phyloP scores from a whole-genome alignment of 64 coral and sea anemone species.

The Acropora tenuis region DNA sequence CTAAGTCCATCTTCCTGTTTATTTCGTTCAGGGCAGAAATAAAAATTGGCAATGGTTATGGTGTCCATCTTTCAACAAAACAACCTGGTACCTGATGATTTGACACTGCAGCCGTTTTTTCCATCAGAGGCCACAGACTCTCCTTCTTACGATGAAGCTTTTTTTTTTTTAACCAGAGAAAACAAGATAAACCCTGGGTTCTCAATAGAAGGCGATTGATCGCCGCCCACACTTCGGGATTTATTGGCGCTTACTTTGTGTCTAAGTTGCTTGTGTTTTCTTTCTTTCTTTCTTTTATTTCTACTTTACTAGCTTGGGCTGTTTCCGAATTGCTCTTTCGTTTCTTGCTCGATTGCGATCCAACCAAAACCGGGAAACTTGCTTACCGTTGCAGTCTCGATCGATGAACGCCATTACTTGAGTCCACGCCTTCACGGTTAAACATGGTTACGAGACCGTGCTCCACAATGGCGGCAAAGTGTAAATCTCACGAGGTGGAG shows the following conservation, averaged over 20 bases:
- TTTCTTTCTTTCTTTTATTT: not conserved
- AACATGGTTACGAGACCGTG: not conserved
- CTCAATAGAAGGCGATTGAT: not conserved
- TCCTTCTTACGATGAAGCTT: no score
- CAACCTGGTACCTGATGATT: no score
- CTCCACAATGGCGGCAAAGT: not conserved
- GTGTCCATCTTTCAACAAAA: no score
- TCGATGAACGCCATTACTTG: slow-evolving; percentile 22
- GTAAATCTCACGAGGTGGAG: not conserved
- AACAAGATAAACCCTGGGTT: not conserved
- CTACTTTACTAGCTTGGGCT: not conserved
- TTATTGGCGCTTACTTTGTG: not conserved
- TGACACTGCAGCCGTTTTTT: no score
- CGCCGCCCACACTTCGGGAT: not conserved
- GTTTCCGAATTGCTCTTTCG: slow-evolving; percentile 4
- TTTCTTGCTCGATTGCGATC: slow-evolving; percentile 7
- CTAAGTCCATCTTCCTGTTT: no score
- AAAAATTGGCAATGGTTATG: no score
- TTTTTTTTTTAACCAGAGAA: no score
- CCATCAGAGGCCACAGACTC: no score
- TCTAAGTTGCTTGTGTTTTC: slow-evolving; percentile 16
- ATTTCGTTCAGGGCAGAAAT: no score
- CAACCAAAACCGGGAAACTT: not conserved
- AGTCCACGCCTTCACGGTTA: slow-evolving; percentile 8
- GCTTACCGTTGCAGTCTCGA: not conserved